These are phyloP conservation scores for Eristalis tenax DNA, from an alignment of 2,888 invertebrate species.

Conservation along the genomic window DNA sequence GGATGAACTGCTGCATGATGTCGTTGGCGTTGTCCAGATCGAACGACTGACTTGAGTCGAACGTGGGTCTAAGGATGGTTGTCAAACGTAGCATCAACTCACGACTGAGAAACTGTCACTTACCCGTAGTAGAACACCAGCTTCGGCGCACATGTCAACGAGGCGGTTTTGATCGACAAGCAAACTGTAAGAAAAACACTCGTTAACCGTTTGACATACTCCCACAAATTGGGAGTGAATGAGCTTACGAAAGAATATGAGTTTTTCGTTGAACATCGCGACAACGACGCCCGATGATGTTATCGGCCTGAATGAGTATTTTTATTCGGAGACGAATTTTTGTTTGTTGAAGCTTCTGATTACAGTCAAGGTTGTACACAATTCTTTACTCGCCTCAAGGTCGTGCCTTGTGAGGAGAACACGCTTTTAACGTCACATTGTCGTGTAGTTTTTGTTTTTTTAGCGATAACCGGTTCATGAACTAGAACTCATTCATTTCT, in stretches of 20 bases:
- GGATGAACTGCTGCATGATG: constrained; percentile 38
- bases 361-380: background rate
- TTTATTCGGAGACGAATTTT: background rate
- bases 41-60: constrained; percentile 2
- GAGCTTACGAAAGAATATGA: background rate
- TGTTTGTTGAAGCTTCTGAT: background rate
- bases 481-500: too few relatives aligned
- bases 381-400: background rate
- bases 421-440: background rate
- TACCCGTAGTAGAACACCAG: constrained; percentile 46
- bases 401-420: background rate
- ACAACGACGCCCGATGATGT: background rate
- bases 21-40: constrained; percentile 2
- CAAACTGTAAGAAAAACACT: background rate
- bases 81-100: background rate
- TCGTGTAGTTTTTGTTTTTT: background rate
- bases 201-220: background rate
- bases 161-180: background rate
- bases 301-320: background rate
- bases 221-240: background rate
- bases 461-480: too few relatives aligned
- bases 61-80: constrained; percentile 23
- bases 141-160: constrained; percentile 12
- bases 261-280: background rate
- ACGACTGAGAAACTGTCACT: background rate